These are phyloP conservation scores for Macrostomum cliftonense DNA, from an alignment of 2,888 invertebrate species.

Conservation along the genomic window DNA sequence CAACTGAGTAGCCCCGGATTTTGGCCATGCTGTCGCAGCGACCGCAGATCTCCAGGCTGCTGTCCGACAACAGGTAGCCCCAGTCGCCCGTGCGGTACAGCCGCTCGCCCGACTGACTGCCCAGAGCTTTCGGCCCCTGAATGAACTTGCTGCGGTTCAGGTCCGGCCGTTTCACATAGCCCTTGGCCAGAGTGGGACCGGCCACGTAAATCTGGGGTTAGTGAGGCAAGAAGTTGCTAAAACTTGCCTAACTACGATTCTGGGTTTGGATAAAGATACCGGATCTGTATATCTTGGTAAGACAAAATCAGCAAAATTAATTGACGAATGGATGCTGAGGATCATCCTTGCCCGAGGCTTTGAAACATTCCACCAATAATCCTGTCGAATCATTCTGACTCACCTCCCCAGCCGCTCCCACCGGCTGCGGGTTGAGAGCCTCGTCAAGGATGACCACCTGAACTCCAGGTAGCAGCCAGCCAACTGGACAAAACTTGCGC, in stretches of 20 bases:
- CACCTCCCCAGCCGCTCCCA: conserved; percentile 37
- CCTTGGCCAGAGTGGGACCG: conserved; percentile 34
- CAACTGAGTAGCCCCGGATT: conserved; percentile 38
- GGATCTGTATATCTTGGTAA: too few relatives aligned
- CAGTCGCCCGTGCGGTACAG: conserved; percentile 37
- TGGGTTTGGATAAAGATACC: too few relatives aligned
- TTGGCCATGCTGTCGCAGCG: conserved; percentile 39
- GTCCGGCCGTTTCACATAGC: conserved; percentile 37
- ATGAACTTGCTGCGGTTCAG: conserved; percentile 26
- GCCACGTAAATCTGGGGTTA: conserved; percentile 29
- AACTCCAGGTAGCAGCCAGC: conserved; percentile 29
- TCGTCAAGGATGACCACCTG: conserved; percentile 29
- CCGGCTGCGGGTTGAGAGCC: conserved; percentile 26
- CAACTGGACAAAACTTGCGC: conserved; percentile 37
- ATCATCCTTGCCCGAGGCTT: too few relatives aligned
- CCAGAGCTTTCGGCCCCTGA: conserved; percentile 17
- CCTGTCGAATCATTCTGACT: too few relatives aligned
- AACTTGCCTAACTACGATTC: too few relatives aligned
- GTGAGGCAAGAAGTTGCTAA: conserved; percentile 6
- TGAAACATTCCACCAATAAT: too few relatives aligned
- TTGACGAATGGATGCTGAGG: too few relatives aligned
- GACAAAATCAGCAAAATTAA: too few relatives aligned
- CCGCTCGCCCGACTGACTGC: conserved; percentile 15
- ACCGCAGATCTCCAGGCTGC: conserved; percentile 38
- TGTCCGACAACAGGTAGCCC: conserved; percentile 36